phyloP scores from a whole-genome alignment of 2,113 vertebrate species.

The Microtus richardsoni region DNA sequence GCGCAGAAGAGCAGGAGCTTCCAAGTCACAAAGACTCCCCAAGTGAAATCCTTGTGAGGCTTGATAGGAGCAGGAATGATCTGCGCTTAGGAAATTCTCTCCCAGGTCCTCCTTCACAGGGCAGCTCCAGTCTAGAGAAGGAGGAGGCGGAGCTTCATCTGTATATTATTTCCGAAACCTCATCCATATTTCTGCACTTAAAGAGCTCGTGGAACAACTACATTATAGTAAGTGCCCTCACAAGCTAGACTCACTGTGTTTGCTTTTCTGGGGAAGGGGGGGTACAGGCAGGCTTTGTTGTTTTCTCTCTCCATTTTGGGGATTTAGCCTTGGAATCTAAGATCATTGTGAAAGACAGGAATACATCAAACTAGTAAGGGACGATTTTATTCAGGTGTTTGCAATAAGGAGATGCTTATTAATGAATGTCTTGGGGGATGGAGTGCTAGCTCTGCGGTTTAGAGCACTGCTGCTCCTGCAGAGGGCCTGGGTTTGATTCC shows the following conservation, averaged over 20 bases:
- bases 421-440: background rate
- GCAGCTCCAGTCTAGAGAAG: constrained; percentile 39
- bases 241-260: background rate
- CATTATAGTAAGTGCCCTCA: constrained; percentile 73
- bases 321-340: constrained; percentile 40
- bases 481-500: background rate
- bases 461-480: background rate
- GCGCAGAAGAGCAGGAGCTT: constrained; percentile 44
- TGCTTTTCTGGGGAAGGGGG: no score
- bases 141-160: constrained; percentile 75
- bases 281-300: background rate
- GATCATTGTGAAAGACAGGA: constrained; percentile 21
- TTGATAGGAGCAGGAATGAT: constrained; percentile 41
- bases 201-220: constrained; percentile 82
- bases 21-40: constrained; percentile 26
- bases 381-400: background rate
- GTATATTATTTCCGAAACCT: constrained; percentile 75
- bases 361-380: background rate
- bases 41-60: constrained; percentile 50
- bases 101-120: constrained; percentile 19
- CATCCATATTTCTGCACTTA: constrained; percentile 77
- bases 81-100: constrained; percentile 51
- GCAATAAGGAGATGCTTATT: background rate
- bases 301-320: background rate
- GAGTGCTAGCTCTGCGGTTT: background rate